Conservation (phyloP, 1,140 invertebrate genomes). For the Scaptomyza hsui region DNA sequence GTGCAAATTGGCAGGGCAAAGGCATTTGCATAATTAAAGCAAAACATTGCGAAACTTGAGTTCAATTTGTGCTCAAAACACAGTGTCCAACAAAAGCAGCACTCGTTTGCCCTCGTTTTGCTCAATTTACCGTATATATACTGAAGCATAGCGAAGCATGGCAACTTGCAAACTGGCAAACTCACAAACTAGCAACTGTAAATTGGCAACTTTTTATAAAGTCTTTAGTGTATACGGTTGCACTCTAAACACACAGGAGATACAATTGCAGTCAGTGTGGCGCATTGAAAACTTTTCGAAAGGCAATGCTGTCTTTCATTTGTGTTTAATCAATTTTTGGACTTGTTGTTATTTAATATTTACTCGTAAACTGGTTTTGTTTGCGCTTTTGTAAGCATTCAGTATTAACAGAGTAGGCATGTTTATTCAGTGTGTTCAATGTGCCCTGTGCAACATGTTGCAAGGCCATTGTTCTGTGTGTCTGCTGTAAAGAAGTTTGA, state of each 20-base stretch:
- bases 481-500: neutral
- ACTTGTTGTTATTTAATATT: slow-evolving; percentile 39
- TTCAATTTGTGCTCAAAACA: slow-evolving; percentile 40
- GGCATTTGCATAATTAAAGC: slow-evolving; percentile 79
- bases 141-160: neutral
- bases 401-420: neutral
- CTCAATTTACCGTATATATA: slow-evolving; percentile 31
- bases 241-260: neutral
- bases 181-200: neutral
- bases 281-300: slow-evolving; percentile 20
- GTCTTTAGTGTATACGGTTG: slow-evolving; percentile 1
- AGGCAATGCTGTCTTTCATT: slow-evolving; percentile 9
- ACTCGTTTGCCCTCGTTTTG: slow-evolving; percentile 33
- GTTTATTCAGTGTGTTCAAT: slow-evolving; percentile 2
- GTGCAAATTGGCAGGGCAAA: slow-evolving; percentile 50
- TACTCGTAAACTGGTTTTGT: slow-evolving; percentile 20
- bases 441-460: slow-evolving; percentile 19
- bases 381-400: neutral
- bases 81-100: slow-evolving; percentile 25
- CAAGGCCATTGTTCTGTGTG: neutral
- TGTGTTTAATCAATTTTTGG: slow-evolving; percentile 35
- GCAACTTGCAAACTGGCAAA: slow-evolving; percentile 11
- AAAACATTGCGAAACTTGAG: slow-evolving; percentile 59
- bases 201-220: slow-evolving; percentile 24
- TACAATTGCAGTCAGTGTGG: slow-evolving; percentile 15